Conservation (phyloP, 1,140 invertebrate genomes). For the Conus ventricosus region DNA sequence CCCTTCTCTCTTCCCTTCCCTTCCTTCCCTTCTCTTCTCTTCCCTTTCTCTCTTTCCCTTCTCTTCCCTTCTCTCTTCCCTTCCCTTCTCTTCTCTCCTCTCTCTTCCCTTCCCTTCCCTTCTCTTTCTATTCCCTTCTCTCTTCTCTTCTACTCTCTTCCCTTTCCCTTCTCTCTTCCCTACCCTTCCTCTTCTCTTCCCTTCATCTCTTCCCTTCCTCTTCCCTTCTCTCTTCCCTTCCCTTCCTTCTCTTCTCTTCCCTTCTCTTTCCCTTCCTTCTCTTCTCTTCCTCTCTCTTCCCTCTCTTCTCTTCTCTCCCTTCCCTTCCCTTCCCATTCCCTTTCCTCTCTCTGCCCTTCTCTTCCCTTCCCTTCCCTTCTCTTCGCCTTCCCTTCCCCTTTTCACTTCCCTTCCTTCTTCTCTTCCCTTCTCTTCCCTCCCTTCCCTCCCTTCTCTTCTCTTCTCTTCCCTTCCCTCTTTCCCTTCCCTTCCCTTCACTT, state of each 20-base stretch:
- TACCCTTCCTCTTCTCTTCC: background rate
- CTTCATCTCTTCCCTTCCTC: background rate
- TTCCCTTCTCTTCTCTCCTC: too few species aligned
- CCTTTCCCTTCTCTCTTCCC: background rate
- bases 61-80: too few species aligned
- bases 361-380: background rate
- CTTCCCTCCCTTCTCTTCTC: too few species aligned
- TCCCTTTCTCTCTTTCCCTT: background rate
- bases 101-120: background rate
- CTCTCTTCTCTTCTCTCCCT: background rate
- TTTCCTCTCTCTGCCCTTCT: slow-evolving; percentile 23
- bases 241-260: background rate
- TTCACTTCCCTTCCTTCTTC: too few species aligned
- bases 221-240: background rate
- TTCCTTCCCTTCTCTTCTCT: too few species aligned
- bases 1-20: background rate
- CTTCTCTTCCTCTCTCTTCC: background rate
- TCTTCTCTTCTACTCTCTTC: background rate
- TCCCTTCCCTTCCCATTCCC: background rate
- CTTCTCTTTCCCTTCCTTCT: background rate
- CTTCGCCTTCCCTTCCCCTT: background rate
- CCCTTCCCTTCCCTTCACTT: too few species aligned
- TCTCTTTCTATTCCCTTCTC: background rate
- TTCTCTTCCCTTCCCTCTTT: too few species aligned
- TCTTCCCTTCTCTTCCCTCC: too few species aligned